A percentile compares a stretch with the other conserved stretches of the same genome.
Conservation (phyloP, 2,113 vertebrate species). For the Takifugu bimaculatus region DNA sequence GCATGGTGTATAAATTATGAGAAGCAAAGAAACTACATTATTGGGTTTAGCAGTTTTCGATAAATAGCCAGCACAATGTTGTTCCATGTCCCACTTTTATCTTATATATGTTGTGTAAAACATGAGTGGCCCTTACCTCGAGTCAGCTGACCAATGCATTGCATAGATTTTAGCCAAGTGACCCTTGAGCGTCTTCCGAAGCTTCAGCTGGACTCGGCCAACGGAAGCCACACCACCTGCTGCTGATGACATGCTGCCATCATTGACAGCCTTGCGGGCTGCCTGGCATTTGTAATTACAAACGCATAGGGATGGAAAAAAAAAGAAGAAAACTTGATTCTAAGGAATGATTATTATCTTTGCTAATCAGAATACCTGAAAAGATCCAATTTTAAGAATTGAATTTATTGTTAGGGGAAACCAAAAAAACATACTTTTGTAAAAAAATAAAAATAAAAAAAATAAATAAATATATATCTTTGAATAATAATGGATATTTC, state of each 20-base stretch:
- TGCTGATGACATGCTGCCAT: slow-evolving; percentile 57
- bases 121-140: slow-evolving; percentile 59
- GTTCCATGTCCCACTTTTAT: background rate
- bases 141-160: slow-evolving; percentile 77
- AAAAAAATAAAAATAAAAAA: too few relatives aligned
- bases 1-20: too few relatives aligned
- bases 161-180: slow-evolving; percentile 81
- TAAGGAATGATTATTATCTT: background rate
- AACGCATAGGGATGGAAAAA: background rate
- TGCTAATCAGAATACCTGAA: background rate
- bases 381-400: too few relatives aligned
- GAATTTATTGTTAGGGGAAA: too few relatives aligned
- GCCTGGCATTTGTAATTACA: slow-evolving; percentile 47
- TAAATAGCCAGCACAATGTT: background rate
- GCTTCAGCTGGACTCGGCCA: slow-evolving; percentile 74
- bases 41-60: too few relatives aligned
- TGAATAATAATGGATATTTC: too few relatives aligned
- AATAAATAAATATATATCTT: too few relatives aligned
- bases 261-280: slow-evolving; percentile 70
- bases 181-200: slow-evolving; percentile 76
- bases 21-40: too few relatives aligned
- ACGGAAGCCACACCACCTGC: slow-evolving; percentile 51
- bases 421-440: too few relatives aligned
- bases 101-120: background rate
- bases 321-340: background rate